These are phyloP conservation scores for Enteromius viviparus DNA, from an alignment of 2,797 vertebrate species.

Conservation along the genomic window DNA sequence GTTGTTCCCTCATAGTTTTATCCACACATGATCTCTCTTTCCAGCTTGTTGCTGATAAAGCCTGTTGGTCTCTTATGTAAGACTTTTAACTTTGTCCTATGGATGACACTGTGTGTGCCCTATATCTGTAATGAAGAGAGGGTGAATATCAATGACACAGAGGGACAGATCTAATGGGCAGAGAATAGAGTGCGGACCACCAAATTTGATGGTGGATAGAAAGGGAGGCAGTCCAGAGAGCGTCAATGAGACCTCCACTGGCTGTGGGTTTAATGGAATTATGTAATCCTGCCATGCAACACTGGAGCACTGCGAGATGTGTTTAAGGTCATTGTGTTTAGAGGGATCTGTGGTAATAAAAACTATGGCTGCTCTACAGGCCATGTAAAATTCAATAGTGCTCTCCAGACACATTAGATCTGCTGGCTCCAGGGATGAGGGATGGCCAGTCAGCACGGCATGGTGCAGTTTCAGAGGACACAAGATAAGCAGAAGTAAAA, in stretches of 20 bases:
- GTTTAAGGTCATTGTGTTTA: conserved; percentile 44
- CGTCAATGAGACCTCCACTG: conserved; percentile 41
- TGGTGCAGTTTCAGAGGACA: conserved; percentile 64
- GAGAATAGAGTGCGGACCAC: background rate
- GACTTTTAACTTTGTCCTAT: conserved; percentile 60
- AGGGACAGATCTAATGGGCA: background rate
- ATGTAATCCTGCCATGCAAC: conserved; percentile 54
- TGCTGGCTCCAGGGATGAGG: conserved; percentile 49
- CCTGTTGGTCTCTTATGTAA: conserved; percentile 65
- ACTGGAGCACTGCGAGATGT: conserved; percentile 18
- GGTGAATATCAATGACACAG: conserved; percentile 47
- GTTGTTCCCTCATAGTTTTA: conserved; percentile 66
- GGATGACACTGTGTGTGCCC: conserved; percentile 49
- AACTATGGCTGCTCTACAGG: conserved; percentile 57
- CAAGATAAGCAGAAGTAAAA: conserved; percentile 13
- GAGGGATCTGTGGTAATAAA: conserved; percentile 62
- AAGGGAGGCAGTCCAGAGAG: conserved; percentile 34
- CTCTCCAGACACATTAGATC: conserved; percentile 46
- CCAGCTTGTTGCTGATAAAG: conserved; percentile 70
- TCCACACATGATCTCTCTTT: conserved; percentile 67
- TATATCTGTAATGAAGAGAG: conserved; percentile 14
- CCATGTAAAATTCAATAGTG: conserved; percentile 66
- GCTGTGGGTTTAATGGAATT: conserved; percentile 59
- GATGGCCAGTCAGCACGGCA: conserved; percentile 29
- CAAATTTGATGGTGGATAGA: conserved; percentile 31